Evolutionary conservation across 2,113 vertebrate genomes (phyloP), one percentile per base, ranked within the genome.

Genomic region (Ginglymostoma cirratum): DNA sequence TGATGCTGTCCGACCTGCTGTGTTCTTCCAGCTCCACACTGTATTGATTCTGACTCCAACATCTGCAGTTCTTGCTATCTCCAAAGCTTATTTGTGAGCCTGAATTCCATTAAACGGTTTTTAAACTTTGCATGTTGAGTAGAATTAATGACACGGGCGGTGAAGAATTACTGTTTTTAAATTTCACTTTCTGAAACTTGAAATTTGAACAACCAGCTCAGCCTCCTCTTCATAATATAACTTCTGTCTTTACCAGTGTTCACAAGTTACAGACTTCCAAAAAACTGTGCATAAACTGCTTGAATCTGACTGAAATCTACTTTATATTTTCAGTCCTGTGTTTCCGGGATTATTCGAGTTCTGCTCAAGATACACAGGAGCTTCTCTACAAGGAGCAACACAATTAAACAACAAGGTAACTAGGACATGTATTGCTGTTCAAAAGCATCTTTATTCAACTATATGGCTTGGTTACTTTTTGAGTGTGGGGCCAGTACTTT

Each of bases 301-400:
- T 24, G 17, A 30, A 70, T 12, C 67, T 94, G 66, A 95, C 27
- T 72, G 38, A 48, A 92, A 96, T 85, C 2, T 97, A 95, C 94
- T 97, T 17, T 96, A 94, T 48, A 83, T 55, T 95, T 55, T 87
- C 96, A 99, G 99, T 97, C 99, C 99, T 0, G 99, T 99, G 96
- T 99, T 99, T 97, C 99, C 99, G 38, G 99, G 99, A 86, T 98
- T 99, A 52, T 99, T 99, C 97, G 99, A 99, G 95, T 99, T 99
- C 96, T 99, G 99, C 96, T 99, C 99, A 96, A 98, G 99, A 96
- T 99, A 99, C 96, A 99, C 99, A 0, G 99, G 99, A 5, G 99
- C 99, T 19, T 99, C 99, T 69, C 97, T 99, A 95, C 99, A 99
- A 96, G 99, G 99, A 97, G 99, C 99, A 3, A 99, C 99, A 0